These are phyloP conservation scores for Phataginus tetradactyla DNA, from an alignment of 2,797 vertebrate genomes.

Conservation along the genomic window DNA sequence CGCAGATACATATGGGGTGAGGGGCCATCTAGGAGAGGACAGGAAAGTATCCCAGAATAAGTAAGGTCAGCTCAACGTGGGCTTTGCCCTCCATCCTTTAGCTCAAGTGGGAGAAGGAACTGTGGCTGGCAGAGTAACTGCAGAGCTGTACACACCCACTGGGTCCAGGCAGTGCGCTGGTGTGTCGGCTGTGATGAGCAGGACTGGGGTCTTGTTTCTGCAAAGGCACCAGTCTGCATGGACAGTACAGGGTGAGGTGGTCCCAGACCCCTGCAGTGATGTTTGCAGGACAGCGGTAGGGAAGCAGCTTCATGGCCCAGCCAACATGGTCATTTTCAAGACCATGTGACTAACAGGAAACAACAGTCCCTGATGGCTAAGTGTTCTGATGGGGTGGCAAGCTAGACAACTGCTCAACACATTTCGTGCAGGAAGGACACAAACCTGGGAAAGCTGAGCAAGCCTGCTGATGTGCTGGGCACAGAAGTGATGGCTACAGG, in stretches of 20 bases:
- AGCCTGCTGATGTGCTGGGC: accelerated
- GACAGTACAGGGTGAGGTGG: neutral
- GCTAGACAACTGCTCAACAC: accelerated
- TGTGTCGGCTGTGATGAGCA: neutral
- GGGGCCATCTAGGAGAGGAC: neutral
- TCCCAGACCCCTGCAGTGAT: neutral
- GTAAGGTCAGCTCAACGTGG: neutral
- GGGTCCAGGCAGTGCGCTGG: neutral
- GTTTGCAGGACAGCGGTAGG: neutral
- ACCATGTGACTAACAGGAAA: neutral
- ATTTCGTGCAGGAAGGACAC: accelerated
- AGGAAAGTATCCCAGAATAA: neutral
- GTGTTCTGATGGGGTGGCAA: neutral
- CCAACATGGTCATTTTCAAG: neutral
- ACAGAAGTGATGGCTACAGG: neutral
- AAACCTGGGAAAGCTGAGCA: neutral
- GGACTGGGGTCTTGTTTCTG: neutral
- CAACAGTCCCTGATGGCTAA: neutral
- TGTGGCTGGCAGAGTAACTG: too few relatives aligned
- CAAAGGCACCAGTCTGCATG: neutral
- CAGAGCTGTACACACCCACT: too few relatives aligned
- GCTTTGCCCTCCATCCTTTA: neutral
- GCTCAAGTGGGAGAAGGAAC: accelerated
- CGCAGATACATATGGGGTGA: accelerated
- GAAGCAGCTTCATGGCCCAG: neutral